These are phyloP conservation scores for Acropternis orthonyx DNA, from an alignment of 2,797 vertebrate genomes.

Conservation along the genomic window DNA sequence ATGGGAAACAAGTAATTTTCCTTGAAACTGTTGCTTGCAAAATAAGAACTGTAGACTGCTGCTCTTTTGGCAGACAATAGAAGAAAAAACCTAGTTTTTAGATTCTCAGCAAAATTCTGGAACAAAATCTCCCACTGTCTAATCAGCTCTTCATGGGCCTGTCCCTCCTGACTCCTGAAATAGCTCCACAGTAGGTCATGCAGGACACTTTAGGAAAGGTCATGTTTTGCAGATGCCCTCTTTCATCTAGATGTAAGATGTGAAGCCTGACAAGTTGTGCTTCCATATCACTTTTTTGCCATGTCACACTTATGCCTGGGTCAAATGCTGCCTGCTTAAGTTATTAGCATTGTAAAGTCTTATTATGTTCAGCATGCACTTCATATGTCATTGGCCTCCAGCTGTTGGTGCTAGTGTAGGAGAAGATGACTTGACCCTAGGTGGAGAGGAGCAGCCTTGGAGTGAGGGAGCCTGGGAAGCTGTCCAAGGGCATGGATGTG, in stretches of 20 bases:
- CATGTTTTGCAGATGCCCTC: slow-evolving; percentile 6
- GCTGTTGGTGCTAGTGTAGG: not conserved
- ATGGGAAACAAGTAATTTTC: not conserved
- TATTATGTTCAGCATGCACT: slow-evolving; percentile 22
- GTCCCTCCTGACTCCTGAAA: not conserved
- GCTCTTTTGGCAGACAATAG: not conserved
- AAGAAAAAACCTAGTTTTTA: not conserved
- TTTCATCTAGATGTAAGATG: not conserved
- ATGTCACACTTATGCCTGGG: not conserved
- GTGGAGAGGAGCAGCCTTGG: slow-evolving; percentile 1
- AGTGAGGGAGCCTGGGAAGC: slow-evolving; percentile 32
- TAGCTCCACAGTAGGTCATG: not conserved
- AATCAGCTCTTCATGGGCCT: not conserved
- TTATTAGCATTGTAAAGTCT: slow-evolving; percentile 63
- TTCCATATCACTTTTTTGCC: slow-evolving; percentile 14
- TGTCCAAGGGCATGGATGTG: slow-evolving; percentile 27
- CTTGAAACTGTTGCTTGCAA: not conserved
- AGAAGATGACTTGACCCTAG: not conserved
- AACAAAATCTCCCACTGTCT: not conserved
- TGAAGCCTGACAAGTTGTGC: not conserved
- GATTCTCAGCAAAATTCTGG: not conserved
- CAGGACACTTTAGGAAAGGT: not conserved
- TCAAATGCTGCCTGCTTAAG: slow-evolving; percentile 50
- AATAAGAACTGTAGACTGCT: not conserved
- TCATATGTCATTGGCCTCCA: slow-evolving; percentile 57